These are phyloP conservation scores for Teleopsis dalmanni DNA, from an alignment of 1,140 invertebrate genomes.

Conservation along the genomic window DNA sequence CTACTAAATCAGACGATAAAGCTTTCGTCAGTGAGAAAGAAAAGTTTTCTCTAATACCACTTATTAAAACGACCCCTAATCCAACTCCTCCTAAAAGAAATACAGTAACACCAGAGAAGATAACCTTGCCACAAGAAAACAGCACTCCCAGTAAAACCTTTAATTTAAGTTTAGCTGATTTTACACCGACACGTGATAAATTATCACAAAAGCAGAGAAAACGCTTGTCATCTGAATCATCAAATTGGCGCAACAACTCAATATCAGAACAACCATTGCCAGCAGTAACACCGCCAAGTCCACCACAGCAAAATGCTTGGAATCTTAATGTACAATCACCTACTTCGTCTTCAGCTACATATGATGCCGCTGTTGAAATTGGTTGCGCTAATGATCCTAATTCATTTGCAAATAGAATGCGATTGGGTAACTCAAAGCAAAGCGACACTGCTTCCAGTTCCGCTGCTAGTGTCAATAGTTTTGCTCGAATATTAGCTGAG, in stretches of 20 bases:
- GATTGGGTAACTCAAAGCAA: background rate
- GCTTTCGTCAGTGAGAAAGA: conserved; percentile 26
- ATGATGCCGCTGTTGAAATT: conserved; percentile 17
- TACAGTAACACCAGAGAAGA: conserved; percentile 10
- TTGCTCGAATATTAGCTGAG: conserved; percentile 48
- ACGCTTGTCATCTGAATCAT: conserved; percentile 37
- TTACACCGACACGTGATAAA: conserved; percentile 40
- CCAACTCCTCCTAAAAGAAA: conserved; percentile 15
- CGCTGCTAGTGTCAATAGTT: conserved; percentile 24
- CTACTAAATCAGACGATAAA: conserved; percentile 12
- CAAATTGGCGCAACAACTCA: conserved; percentile 20
- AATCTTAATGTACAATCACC: conserved; percentile 19
- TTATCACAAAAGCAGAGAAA: conserved; percentile 53
- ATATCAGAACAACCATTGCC: conserved; percentile 15
- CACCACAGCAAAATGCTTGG: conserved; percentile 29
- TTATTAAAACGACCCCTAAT: conserved; percentile 4
- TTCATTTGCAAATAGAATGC: conserved; percentile 40
- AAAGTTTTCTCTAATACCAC: conserved; percentile 11
- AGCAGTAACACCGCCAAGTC: conserved; percentile 2
- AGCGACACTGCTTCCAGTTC: conserved; percentile 5
- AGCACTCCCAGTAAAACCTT: conserved; percentile 24
- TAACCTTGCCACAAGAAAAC: conserved; percentile 10
- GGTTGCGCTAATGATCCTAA: conserved; percentile 29
- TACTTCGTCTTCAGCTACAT: conserved; percentile 5
- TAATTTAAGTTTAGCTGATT: conserved; percentile 32